Evolutionary conservation across 2,888 invertebrate genomes (phyloP), one percentile per base, ranked within the genome.

Genomic region (Theristus sp.): DNA sequence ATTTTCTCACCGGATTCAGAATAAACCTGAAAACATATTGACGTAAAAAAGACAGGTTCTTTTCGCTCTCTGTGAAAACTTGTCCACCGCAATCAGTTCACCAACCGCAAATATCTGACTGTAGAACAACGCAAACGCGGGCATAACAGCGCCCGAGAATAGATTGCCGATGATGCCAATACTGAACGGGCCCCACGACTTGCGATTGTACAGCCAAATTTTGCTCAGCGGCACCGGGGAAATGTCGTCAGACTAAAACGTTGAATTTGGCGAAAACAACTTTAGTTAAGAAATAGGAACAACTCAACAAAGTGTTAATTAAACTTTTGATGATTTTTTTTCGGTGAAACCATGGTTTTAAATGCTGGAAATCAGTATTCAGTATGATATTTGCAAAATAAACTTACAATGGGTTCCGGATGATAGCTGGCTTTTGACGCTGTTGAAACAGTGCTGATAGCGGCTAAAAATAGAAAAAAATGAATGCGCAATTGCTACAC

Each of bases 51-150:
- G 20, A 38, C 20, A 38, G 20, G 20, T 20, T 13, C 10, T 20
- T 38, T 20, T 38, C 38, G 10, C 38, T 13, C 20, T 38, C 38
- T 13, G 38, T 38, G 10, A 38, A 13, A 20, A 38, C 10, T 10
- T 38, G 10, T 13, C 38, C 38, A 38, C 10, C 10, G n/a, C 10
- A n/a, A 10, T 52, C n/a, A n/a, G 20, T 52, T 24, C 17, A 64
- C 66, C 64, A 55, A 69, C 73, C 61, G 66, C 65, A 64, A 74
- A 74, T 27, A 74, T 74, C 65, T 74, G 71, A 26, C 73, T 69
- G 65, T 76, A 74, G 62, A 79, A 77, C 28, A 79, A 67, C 30
- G 79, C 77, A 68, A 78, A 80, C 28, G 76, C 70, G 1, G 79
- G 79, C 67, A 76, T 76, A 3, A 76, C 70, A 6, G 71, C 71